A percentile compares a stretch with the other conserved stretches of the same genome.
phyloP scores from a whole-genome alignment of 2,888 invertebrate species.

The Agriopis marginaria region DNA sequence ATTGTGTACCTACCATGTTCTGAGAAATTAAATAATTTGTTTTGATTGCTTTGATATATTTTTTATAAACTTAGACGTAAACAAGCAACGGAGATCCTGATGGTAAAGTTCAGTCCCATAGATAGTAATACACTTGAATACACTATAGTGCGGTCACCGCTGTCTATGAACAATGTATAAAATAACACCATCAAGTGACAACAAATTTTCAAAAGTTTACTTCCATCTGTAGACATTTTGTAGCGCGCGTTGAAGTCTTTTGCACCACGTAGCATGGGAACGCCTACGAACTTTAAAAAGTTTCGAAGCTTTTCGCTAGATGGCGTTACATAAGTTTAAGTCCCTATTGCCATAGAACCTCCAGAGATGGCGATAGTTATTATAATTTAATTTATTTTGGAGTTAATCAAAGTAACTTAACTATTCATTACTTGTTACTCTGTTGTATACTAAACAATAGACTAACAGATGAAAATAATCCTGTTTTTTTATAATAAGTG shows the following conservation, averaged over 20 bases:
- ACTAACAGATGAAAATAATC: too few relatives aligned
- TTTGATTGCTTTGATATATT: too few relatives aligned
- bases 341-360: constrained; percentile 22
- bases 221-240: not conserved
- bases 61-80: too few relatives aligned
- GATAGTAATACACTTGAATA: too few relatives aligned
- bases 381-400: constrained; percentile 33
- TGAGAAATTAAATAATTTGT: too few relatives aligned
- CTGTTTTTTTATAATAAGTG: too few relatives aligned
- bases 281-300: constrained; percentile 30
- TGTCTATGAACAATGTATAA: too few relatives aligned
- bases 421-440: not conserved
- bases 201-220: not conserved
- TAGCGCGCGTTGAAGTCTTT: constrained; percentile 36
- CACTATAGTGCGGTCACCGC: too few relatives aligned
- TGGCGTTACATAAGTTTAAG: constrained; percentile 49
- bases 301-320: constrained; percentile 60
- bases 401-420: not conserved
- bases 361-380: constrained; percentile 66
- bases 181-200: too few relatives aligned
- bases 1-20: too few relatives aligned
- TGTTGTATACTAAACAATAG: not conserved
- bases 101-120: too few relatives aligned
- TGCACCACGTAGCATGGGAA: constrained; percentile 6
- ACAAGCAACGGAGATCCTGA: too few relatives aligned